phyloP scores from a whole-genome alignment of 2,888 invertebrate genomes.

The Orchesella flavescens region DNA sequence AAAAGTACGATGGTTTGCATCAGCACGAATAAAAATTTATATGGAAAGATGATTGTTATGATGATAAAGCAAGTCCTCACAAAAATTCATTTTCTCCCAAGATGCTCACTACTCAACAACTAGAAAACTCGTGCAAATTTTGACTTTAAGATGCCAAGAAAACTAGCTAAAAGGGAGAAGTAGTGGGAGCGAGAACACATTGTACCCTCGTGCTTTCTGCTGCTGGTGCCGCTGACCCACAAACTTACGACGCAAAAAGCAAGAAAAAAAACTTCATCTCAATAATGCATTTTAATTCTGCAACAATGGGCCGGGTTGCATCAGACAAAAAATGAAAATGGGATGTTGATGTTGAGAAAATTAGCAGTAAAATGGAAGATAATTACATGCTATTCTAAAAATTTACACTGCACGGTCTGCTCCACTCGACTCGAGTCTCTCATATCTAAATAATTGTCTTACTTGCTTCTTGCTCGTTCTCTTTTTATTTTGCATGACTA shows the following conservation, averaged over 20 bases:
- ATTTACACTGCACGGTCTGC: no score
- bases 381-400: background rate
- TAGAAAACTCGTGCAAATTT: no score
- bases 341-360: background rate
- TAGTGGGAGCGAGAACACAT: no score
- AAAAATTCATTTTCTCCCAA: background rate
- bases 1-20: no score
- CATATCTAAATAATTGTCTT: slow-evolving; percentile 5
- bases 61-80: no score
- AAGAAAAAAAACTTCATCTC: background rate
- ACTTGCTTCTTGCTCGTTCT: slow-evolving; percentile 32
- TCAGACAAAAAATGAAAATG: slow-evolving; percentile 17
- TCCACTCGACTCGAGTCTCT: background rate
- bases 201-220: no score
- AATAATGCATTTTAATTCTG: slow-evolving; percentile 10
- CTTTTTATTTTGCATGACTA: background rate
- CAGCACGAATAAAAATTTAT: no score
- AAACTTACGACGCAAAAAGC: slow-evolving; percentile 41
- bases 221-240: slow-evolving; percentile 52
- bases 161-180: no score
- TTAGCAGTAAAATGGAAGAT: slow-evolving; percentile 2
- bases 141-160: no score
- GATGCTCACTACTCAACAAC: no score
- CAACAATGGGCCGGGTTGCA: slow-evolving; percentile 38
- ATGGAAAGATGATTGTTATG: no score